These are phyloP conservation scores for Loris lydekkerianus DNA, from an alignment of 2,797 vertebrate genomes.

Conservation along the genomic window DNA sequence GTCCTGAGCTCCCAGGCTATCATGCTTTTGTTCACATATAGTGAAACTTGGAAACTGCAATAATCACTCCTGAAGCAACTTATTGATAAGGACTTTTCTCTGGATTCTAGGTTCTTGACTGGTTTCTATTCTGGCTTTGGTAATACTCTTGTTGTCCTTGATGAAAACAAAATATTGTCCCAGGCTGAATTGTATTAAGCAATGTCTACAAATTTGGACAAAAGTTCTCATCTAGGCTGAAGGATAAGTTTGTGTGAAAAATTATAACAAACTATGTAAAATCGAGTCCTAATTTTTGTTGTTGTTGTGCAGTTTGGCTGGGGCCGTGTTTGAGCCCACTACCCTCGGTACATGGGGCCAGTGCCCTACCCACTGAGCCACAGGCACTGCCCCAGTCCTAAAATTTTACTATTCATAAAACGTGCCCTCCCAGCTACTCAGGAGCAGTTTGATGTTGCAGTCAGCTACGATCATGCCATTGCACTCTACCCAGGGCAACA, in stretches of 20 bases:
- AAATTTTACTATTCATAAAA: background rate
- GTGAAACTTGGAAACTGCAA: background rate
- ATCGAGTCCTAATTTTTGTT: background rate
- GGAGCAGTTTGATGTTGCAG: too few relatives aligned
- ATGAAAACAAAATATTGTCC: background rate
- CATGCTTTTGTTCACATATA: background rate
- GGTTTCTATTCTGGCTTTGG: background rate
- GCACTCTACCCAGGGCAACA: too few relatives aligned
- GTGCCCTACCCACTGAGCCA: too few relatives aligned
- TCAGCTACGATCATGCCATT: too few relatives aligned
- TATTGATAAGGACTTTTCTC: background rate
- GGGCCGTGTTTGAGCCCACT: too few relatives aligned
- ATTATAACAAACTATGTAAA: background rate
- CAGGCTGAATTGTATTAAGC: background rate
- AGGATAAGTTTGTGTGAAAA: background rate
- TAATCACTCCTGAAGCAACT: background rate
- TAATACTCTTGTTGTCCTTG: background rate
- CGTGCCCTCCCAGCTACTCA: too few relatives aligned
- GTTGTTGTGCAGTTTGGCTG: too few relatives aligned
- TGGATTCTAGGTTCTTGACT: background rate
- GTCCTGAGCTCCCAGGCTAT: background rate
- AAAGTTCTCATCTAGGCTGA: background rate
- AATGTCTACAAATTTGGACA: background rate
- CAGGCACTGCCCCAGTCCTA: too few relatives aligned
- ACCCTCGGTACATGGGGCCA: too few relatives aligned